Evolutionary conservation across 2,797 vertebrate genomes (phyloP), one percentile per base, ranked within the genome.

Genomic region (Lithobates sylvaticus): DNA sequence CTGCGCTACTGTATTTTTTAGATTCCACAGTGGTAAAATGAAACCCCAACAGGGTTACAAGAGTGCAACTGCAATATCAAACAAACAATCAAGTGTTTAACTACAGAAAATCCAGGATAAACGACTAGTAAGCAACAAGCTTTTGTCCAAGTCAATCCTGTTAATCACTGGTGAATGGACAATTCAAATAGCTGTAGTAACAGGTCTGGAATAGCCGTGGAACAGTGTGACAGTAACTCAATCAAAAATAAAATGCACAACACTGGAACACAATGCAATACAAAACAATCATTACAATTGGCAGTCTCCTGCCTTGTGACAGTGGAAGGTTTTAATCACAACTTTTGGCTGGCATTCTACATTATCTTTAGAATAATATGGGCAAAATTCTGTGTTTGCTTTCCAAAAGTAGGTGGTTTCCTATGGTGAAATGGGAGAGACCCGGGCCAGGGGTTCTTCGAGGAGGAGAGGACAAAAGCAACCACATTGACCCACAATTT

Each of bases 141-240:
- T 65, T 72, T 73, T 65, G 76, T 78, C 9, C 26, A 9, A 8
- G n/a, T 54, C 50, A 69, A 69, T 84, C 81, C 73, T 16, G 74
- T 84, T 84, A 69, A 61, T 47, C 81, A 58, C 73, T 36, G 47
- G 72, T 76, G 32, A 61, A 84, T 84, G 67, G 58, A 78, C 71
- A 39, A 78, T 78, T 61, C 47, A 84, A 71, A 61, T 61, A 47
- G 61, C 68, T 76, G 75, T 47, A 78, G 76, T 84, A 58, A 34
- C 65, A 76, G 16, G 34, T 71, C 61, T n/a, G 3, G 44, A 50
- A 42, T 15, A 47, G 76, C 47, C 47, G 61, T 23, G 70, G 23
- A 54, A 61, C 29, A 32, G 36, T 36, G 3, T 54, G 50, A 54
- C 18, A 16, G 15, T 3, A 50, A 44, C 10, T 44, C 10, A 44